Conservation (phyloP, 2,113 vertebrate species). For the Vombatus ursinus region DNA sequence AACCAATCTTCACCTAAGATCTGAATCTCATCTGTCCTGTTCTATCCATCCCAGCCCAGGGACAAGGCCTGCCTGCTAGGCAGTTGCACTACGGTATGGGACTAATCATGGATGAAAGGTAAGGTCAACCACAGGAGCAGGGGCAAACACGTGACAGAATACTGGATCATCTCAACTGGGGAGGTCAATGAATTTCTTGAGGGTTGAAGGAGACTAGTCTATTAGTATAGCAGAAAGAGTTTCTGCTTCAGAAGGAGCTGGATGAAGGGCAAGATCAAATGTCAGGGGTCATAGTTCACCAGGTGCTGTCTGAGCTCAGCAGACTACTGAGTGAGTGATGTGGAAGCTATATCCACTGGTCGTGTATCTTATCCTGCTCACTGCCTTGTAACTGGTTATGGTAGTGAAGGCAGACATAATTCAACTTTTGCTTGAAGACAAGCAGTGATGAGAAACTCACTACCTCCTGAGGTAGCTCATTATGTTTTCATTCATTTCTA, state of each 20-base stretch:
- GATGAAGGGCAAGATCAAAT: background rate
- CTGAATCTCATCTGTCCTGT: background rate
- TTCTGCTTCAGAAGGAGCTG: background rate
- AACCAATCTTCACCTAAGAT: background rate
- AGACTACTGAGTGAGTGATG: background rate
- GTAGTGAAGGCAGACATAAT: background rate
- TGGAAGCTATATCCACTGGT: background rate
- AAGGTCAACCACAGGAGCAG: background rate
- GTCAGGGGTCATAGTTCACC: background rate
- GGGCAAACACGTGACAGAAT: background rate
- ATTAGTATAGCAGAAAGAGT: background rate
- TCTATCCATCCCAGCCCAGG: background rate
- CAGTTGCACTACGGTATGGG: background rate
- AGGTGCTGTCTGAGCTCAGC: background rate
- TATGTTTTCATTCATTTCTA: background rate
- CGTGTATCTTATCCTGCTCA: background rate
- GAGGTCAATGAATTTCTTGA: background rate
- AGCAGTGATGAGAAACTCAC: background rate
- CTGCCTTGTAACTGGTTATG: background rate
- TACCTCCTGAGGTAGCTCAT: no score
- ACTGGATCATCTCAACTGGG: background rate
- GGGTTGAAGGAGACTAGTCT: background rate
- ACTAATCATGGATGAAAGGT: background rate
- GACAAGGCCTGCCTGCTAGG: background rate
- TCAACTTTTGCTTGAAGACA: background rate